Conservation (phyloP, 2,113 vertebrate species). For the Oryzias curvinotus region DNA sequence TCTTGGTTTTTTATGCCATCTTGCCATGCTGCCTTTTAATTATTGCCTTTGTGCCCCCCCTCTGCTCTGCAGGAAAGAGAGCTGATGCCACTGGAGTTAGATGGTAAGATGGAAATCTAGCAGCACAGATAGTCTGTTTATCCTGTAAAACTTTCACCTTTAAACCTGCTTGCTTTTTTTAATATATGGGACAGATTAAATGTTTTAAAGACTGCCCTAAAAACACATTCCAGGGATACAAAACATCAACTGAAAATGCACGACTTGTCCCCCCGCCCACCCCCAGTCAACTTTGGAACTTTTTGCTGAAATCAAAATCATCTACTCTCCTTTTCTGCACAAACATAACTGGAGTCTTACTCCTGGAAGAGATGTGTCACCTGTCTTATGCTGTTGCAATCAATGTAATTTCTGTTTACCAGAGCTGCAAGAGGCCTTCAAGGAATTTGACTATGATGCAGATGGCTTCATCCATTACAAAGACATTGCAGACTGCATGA, state of each 20-base stretch:
- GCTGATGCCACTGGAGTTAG: conserved; percentile 73
- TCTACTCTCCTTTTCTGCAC: background rate
- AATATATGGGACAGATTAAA: conserved; percentile 2
- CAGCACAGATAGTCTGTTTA: conserved; percentile 15
- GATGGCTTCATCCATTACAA: conserved; percentile 87
- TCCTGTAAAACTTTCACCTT: background rate
- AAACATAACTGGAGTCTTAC: background rate
- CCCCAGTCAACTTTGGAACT: background rate
- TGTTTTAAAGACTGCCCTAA: conserved; percentile 2
- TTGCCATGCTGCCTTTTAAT: conserved; percentile 31
- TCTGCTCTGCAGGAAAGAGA: conserved; percentile 69
- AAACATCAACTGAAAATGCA: conserved; percentile 17
- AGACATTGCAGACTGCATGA: conserved; percentile 86
- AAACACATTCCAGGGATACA: conserved; percentile 9
- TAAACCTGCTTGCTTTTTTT: background rate
- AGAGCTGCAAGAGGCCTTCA: conserved; percentile 86
- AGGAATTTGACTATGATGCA: conserved; percentile 86
- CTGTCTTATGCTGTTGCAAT: conserved; percentile 16
- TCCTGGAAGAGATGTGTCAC: conserved; percentile 6
- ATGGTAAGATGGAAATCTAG: conserved; percentile 64
- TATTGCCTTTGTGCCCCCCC: conserved; percentile 29
- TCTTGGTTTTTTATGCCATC: conserved; percentile 26
- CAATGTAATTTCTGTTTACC: conserved; percentile 33
- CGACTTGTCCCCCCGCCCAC: too few relatives aligned
- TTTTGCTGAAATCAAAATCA: conserved; percentile 3